A percentile compares a stretch with the other conserved stretches of the same genome.
These are phyloP conservation scores for Meloidogyne chitwoodi DNA, from an alignment of 1,140 invertebrate species.

Conservation along the genomic window DNA sequence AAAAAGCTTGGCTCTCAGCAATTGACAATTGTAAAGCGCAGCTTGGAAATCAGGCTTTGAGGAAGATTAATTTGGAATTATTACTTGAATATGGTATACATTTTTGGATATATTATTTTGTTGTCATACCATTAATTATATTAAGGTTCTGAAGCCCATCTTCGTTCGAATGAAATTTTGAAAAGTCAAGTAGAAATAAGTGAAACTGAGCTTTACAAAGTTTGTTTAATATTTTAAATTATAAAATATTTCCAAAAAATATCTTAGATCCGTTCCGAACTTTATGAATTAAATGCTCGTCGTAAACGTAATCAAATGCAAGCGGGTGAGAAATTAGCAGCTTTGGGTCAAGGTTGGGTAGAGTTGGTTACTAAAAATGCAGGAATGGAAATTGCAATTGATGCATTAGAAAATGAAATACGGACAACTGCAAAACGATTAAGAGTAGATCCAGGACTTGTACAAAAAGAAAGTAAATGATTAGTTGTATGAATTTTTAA, in stretches of 20 bases:
- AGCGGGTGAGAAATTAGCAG: conserved; percentile 34
- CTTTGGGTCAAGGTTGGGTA: conserved; percentile 33
- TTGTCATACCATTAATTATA: not conserved
- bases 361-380: conserved; percentile 44
- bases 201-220: conserved; percentile 31
- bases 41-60: conserved; percentile 32
- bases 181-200: conserved; percentile 17
- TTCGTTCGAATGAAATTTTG: conserved; percentile 27
- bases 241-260: not conserved
- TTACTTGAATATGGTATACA: conserved; percentile 31
- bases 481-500: not conserved
- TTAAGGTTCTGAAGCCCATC: conserved; percentile 19
- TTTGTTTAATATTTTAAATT: not conserved
- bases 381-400: conserved; percentile 25
- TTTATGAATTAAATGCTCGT: conserved; percentile 45
- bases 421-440: conserved; percentile 13
- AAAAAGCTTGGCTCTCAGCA: conserved; percentile 39
- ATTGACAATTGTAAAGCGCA: conserved; percentile 42
- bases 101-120: not conserved
- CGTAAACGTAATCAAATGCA: conserved; percentile 39
- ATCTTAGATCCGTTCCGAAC: conserved; percentile 38
- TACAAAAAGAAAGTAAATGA: not conserved
- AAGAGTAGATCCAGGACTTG: conserved; percentile 27
- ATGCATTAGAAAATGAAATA: conserved; percentile 23
- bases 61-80: conserved; percentile 38